Base-by-base conservation (phyloP, 2,113 vertebrate genomes). In the Pseudolaguvia tuberculata region DNA sequence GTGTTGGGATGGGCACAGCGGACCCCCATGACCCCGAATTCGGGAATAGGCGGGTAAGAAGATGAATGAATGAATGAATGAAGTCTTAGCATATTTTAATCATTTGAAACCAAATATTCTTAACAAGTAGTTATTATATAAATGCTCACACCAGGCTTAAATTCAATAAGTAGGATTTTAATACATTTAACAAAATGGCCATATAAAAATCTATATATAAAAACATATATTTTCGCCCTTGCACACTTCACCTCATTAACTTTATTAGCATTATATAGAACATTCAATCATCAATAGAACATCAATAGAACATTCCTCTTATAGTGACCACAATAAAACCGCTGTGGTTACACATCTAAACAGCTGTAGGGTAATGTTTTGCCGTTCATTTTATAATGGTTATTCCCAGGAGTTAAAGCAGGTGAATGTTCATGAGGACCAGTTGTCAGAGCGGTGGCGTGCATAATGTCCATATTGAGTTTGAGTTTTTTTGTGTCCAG, bases 401-500 rank as follows among this genome's bases (percentile, higher is more conserved):
- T 65, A 13, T 45, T 15, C 31, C 59, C 39, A 25, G 20, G 59
- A 7, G 31, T 21, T 56, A 67, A 57, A 69, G 65, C 73, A 76
- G 53, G 65, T 66, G 62, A 25, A 23, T 18, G 15, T 35, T 51
- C 27, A 39, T n/a, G 8, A n/a, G 35, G 35, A 25, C 31, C 52
- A 65, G 27, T 51, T 35, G 56, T 80, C 23, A 31, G 21, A 58
- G 15, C 23, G 29, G 6, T 70, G 45, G 48, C 67, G 29, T 66
- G 72, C 55, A 18, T 69, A 27, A 74, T 78, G 61, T 81, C 48
- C 68, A 51, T 72, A 39, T 45, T 70, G 12, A 52, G 63, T 51
- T 57, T 48, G 47, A 70, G 69, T 51, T 52, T 18, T 20, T 29
- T 72, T 81, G 27, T 39, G 51, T 68, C 82, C 73, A 59, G 71